Evolutionary conservation across 2,113 vertebrate genomes (phyloP).

Genomic region (Channa maculata): DNA sequence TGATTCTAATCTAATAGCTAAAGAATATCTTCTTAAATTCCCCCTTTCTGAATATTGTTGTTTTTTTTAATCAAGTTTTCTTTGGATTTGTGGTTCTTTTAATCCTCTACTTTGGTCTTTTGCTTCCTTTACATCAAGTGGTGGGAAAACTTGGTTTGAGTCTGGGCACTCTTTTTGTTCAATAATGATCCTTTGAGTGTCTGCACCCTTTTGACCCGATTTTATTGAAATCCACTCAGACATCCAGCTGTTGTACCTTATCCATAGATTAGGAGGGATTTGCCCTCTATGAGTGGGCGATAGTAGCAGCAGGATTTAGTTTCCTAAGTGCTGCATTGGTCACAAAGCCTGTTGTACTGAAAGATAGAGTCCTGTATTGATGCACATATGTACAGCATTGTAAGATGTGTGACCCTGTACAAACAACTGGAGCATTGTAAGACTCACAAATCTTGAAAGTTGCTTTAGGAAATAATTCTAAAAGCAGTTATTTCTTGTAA

Average conservation of each 20-base stretch:
- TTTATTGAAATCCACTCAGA: slow-evolving; percentile 63
- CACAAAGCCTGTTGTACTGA: slow-evolving; percentile 6
- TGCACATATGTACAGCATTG: no score
- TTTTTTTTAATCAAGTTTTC: not conserved
- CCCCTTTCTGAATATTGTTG: not conserved
- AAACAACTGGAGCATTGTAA: slow-evolving; percentile 8
- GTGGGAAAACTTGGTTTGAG: not conserved
- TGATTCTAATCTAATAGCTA: no score
- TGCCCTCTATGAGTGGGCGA: slow-evolving; percentile 36
- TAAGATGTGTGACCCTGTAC: not conserved
- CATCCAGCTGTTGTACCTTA: slow-evolving; percentile 53
- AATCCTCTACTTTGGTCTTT: slow-evolving; percentile 18
- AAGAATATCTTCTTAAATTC: slow-evolving; percentile 6
- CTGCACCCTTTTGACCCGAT: slow-evolving; percentile 62
- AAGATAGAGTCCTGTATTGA: slow-evolving; percentile 2
- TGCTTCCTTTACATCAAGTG: not conserved
- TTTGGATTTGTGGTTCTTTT: slow-evolving; percentile 10
- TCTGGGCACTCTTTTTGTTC: slow-evolving; percentile 18
- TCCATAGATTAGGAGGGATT: slow-evolving; percentile 72
- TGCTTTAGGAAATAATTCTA: slow-evolving; percentile 27
- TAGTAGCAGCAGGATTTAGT: slow-evolving; percentile 35
- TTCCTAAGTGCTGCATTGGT: slow-evolving; percentile 34
- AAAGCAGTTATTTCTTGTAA: slow-evolving; percentile 25
- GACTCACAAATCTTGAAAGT: slow-evolving; percentile 36
- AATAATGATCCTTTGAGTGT: slow-evolving; percentile 43